Conservation (phyloP, 2,888 invertebrate species). For the Caenorhabditis imperialis region DNA sequence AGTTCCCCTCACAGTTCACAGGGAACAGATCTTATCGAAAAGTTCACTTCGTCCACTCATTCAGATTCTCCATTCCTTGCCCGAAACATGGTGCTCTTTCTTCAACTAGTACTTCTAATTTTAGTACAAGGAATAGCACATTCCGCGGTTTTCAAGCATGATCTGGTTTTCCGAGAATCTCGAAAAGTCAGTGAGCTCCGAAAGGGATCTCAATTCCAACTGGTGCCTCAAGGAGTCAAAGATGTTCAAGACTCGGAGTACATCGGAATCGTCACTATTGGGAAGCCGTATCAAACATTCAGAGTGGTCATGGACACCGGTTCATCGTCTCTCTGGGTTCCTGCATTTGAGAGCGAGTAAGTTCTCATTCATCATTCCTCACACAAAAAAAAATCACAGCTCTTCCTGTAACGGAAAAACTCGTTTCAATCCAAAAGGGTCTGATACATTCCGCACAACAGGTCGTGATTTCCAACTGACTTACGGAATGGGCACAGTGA, state of each 20-base stretch:
- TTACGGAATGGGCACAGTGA: slow-evolving; percentile 29
- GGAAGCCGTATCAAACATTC: slow-evolving; percentile 36
- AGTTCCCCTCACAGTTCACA: slow-evolving; percentile 17
- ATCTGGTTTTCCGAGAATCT: slow-evolving; percentile 24
- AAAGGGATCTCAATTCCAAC: neutral
- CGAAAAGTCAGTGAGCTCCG: neutral
- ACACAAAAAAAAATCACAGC: slow-evolving; percentile 6
- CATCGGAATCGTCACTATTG: slow-evolving; percentile 39
- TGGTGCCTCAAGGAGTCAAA: slow-evolving; percentile 20
- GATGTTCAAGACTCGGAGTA: slow-evolving; percentile 33
- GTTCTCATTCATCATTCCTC: no score
- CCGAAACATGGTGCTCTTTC: no score
- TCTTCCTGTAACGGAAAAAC: slow-evolving; percentile 24
- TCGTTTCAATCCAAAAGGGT: slow-evolving; percentile 11
- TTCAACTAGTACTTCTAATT: no score
- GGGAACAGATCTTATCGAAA: slow-evolving; percentile 23
- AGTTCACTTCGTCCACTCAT: neutral
- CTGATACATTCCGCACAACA: slow-evolving; percentile 18
- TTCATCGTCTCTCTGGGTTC: slow-evolving; percentile 27
- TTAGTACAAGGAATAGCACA: no score
- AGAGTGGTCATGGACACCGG: slow-evolving; percentile 23
- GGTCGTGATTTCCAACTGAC: slow-evolving; percentile 8
- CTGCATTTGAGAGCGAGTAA: slow-evolving; percentile 24
- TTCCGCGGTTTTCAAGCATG: slow-evolving; percentile 17
- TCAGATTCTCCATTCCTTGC: no score